Conservation (phyloP, 2,888 invertebrate genomes). For the Enchytraeus crypticus region DNA sequence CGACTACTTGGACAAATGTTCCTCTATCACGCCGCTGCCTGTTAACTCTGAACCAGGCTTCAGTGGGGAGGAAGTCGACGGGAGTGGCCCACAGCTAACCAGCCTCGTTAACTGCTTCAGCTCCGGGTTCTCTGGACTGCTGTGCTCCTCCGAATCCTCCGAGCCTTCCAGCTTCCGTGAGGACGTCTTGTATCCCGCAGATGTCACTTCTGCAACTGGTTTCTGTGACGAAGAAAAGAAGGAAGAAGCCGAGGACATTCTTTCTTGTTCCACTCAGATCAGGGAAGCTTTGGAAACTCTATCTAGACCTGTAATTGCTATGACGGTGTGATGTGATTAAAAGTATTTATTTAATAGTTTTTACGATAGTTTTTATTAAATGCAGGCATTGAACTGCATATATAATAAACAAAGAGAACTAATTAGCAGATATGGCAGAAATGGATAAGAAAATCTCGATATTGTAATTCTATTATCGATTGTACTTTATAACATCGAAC, state of each 20-base stretch:
- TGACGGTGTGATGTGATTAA: constrained; percentile 22
- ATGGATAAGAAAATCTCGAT: too few species aligned
- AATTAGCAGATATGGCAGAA: too few species aligned
- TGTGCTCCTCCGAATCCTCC: not conserved
- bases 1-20: too few species aligned
- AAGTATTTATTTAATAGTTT: not conserved
- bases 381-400: too few species aligned
- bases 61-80: too few species aligned
- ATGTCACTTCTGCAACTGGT: not conserved
- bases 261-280: constrained; percentile 27
- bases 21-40: too few species aligned
- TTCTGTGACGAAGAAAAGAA: not conserved
- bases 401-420: too few species aligned
- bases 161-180: not conserved
- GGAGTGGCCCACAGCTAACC: constrained; percentile 32
- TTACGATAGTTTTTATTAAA: too few species aligned
- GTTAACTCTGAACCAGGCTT: too few species aligned
- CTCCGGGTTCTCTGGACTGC: constrained; percentile 38
- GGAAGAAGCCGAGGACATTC: constrained; percentile 2
- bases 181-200: not conserved
- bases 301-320: constrained; percentile 31
- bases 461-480: too few species aligned
- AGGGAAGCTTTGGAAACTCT: constrained; percentile 22
- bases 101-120: constrained; percentile 41
- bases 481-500: too few species aligned